phyloP scores from a whole-genome alignment of 2,888 invertebrate species.

The Dicycla oo region DNA sequence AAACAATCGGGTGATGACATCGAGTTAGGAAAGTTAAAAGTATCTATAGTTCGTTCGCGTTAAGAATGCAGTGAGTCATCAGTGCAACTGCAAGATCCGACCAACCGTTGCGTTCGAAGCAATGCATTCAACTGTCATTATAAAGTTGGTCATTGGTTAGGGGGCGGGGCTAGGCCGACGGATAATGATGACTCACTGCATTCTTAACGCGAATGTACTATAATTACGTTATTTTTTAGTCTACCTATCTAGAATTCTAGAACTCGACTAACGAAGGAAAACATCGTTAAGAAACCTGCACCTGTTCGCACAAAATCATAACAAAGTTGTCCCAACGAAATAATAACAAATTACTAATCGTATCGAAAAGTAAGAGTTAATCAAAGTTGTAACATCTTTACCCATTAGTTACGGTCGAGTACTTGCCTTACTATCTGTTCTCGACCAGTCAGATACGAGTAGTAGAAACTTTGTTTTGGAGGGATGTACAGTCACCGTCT shows the following conservation, averaged over 20 bases:
- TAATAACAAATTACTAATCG: conserved; percentile 56
- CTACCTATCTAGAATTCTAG: not conserved
- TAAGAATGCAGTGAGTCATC: too few species aligned
- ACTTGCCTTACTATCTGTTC: conserved; percentile 53
- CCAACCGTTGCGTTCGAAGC: too few species aligned
- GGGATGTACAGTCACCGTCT: too few species aligned
- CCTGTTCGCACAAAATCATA: conserved; percentile 31
- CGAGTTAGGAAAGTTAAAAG: too few species aligned
- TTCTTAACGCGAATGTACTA: too few species aligned
- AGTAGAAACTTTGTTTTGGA: not conserved
- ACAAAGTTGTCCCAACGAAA: conserved; percentile 40
- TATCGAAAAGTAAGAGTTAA: conserved; percentile 71
- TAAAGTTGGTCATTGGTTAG: too few species aligned
- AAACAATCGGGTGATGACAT: too few species aligned
- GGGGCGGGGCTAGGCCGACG: too few species aligned
- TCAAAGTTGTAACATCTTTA: conserved; percentile 75
- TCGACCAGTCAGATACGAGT: conserved; percentile 37
- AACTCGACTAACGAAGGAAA: not conserved
- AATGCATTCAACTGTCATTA: too few species aligned
- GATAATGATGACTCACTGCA: too few species aligned
- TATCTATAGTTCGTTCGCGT: too few species aligned
- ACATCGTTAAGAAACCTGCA: not conserved
- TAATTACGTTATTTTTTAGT: not conserved
- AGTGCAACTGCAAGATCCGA: too few species aligned
- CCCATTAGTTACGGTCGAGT: conserved; percentile 66